These are phyloP conservation scores for Radopholus similis DNA, from an alignment of 1,140 invertebrate species.

Conservation along the genomic window DNA sequence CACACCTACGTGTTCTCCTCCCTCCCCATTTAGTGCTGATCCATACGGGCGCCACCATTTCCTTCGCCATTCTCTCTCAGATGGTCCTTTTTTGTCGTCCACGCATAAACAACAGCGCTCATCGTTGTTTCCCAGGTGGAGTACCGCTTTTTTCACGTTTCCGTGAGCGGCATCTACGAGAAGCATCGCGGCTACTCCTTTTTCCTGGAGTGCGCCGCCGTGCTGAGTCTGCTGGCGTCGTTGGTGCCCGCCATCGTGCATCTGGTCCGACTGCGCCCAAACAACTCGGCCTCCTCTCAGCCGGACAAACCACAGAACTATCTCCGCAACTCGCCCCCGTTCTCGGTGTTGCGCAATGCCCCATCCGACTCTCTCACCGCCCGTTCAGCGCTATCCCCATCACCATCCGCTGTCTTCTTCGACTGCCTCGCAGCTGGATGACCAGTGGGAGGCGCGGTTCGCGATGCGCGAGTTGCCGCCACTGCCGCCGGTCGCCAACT, in stretches of 20 bases:
- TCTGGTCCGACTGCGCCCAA: constrained; percentile 6
- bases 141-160: constrained; percentile 48
- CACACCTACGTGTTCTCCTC: background rate
- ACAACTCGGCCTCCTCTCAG: background rate
- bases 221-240: constrained; percentile 17
- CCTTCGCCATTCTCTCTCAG: constrained; percentile 43
- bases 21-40: constrained; percentile 24
- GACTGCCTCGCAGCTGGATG: no score
- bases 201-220: constrained; percentile 32
- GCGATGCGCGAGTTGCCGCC: constrained; percentile 36
- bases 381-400: background rate
- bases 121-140: constrained; percentile 15
- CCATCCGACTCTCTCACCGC: background rate
- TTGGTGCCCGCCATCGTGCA: constrained; percentile 35
- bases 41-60: constrained; percentile 30
- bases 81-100: constrained; percentile 21
- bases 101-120: background rate
- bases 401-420: constrained; percentile 4
- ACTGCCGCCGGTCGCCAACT: constrained; percentile 13
- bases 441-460: constrained; percentile 29
- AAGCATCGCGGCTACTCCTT: constrained; percentile 47
- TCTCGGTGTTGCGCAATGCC: background rate
- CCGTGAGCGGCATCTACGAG: constrained; percentile 47
- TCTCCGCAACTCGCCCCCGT: background rate
- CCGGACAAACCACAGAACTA: background rate